Evolutionary conservation across 2,797 vertebrate genomes (phyloP).

Genomic region (Gila robusta): DNA sequence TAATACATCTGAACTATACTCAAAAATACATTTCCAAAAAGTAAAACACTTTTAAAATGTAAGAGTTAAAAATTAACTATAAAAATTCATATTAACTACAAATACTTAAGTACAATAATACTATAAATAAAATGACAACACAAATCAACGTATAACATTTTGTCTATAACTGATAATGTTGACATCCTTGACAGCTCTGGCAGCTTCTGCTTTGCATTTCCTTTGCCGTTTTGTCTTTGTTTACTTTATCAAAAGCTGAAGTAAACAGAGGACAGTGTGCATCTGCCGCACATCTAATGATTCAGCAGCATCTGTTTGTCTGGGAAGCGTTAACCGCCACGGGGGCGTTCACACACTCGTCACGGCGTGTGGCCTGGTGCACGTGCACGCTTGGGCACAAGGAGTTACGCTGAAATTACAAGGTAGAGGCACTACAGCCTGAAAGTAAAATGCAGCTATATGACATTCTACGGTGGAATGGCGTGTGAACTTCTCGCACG

Average conservation of each 20-base stretch:
- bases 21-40: background rate
- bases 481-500: slow-evolving; percentile 3
- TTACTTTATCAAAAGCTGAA: slow-evolving; percentile 2
- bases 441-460: slow-evolving; percentile 45
- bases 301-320: slow-evolving; percentile 32
- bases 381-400: background rate
- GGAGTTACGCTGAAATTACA: slow-evolving; percentile 1
- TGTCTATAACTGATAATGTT: background rate
- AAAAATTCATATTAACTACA: background rate
- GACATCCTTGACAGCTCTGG: background rate
- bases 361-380: background rate
- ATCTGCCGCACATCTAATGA: slow-evolving; percentile 18
- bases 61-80: no score
- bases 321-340: slow-evolving; percentile 10
- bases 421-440: slow-evolving; percentile 20
- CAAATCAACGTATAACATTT: background rate
- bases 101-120: background rate
- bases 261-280: slow-evolving; percentile 11
- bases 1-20: background rate
- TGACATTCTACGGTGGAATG: slow-evolving; percentile 39
- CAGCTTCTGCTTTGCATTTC: slow-evolving; percentile 6
- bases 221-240: background rate
- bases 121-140: background rate
- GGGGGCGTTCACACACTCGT: background rate
- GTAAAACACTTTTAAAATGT: background rate